Evolutionary conservation across 2,888 invertebrate species (phyloP).

Genomic region (Gerris lacustris): DNA sequence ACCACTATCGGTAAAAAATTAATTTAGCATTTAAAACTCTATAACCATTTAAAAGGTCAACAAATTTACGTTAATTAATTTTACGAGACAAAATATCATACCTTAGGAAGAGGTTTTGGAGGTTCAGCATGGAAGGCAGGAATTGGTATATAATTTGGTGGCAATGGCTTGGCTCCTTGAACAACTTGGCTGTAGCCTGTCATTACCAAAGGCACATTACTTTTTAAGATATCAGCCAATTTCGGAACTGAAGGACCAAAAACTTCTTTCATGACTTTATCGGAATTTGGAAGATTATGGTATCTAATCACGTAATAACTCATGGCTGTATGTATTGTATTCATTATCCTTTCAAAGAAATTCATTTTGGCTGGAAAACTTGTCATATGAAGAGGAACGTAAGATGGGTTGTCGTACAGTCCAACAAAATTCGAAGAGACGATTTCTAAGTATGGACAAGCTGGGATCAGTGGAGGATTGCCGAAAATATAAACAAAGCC

Average conservation of each 20-base stretch:
- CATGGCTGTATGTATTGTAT: not conserved
- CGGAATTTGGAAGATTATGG: not conserved
- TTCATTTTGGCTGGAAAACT: not conserved
- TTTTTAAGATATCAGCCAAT: not conserved
- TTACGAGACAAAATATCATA: too few relatives aligned
- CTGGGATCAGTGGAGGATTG: not conserved
- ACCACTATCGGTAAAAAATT: too few relatives aligned
- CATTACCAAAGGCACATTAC: not conserved
- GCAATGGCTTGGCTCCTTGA: not conserved
- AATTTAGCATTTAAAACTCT: too few relatives aligned
- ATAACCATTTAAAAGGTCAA: too few relatives aligned
- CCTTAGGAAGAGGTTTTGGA: slow-evolving; percentile 1
- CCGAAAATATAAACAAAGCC: not conserved
- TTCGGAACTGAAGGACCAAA: not conserved
- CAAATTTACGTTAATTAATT: too few relatives aligned
- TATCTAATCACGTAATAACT: not conserved
- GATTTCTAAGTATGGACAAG: not conserved
- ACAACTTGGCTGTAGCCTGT: not conserved
- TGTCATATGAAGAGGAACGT: not conserved
- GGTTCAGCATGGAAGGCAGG: not conserved
- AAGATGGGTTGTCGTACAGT: not conserved
- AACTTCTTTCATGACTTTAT: not conserved
- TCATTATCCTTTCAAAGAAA: not conserved
- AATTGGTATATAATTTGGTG: not conserved
- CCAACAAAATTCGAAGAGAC: not conserved